Evolutionary conservation across 2,113 vertebrate species (phyloP).

Genomic region (Pedetes capensis): DNA sequence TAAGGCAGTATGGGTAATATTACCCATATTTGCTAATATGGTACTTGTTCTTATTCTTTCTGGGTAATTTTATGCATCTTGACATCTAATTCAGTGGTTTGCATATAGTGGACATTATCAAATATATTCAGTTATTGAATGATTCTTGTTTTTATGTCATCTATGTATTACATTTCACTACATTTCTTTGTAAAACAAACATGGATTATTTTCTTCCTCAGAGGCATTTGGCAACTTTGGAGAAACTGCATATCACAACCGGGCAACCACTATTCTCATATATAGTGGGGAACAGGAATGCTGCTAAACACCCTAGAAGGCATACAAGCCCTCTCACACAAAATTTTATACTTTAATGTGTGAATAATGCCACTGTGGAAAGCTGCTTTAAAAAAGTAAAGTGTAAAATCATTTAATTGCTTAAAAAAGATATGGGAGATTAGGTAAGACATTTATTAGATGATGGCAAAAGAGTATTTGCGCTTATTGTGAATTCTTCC

Average conservation of each 20-base stretch:
- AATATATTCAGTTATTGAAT: not conserved
- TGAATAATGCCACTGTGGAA: not conserved
- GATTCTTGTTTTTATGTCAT: not conserved
- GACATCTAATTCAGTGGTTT: not conserved
- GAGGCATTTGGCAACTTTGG: not conserved
- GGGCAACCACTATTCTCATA: not conserved
- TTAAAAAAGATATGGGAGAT: not conserved
- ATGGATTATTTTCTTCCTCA: not conserved
- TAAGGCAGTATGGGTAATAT: not conserved
- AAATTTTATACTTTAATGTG: not conserved
- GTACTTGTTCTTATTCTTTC: not conserved
- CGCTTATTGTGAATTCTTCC: not conserved
- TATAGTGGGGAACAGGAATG: not conserved
- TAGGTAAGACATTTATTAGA: not conserved
- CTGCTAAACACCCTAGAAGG: not conserved
- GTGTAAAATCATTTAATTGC: not conserved
- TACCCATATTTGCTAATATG: not conserved
- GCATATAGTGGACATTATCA: not conserved
- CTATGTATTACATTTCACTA: not conserved
- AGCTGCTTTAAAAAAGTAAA: not conserved
- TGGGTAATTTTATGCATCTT: not conserved
- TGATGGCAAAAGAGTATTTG: not conserved
- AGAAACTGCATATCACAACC: not conserved
- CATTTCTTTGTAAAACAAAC: not conserved
- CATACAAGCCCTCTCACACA: not conserved